Base-by-base conservation (phyloP, 2,113 vertebrate species). In the Lophotis ruficrista region DNA sequence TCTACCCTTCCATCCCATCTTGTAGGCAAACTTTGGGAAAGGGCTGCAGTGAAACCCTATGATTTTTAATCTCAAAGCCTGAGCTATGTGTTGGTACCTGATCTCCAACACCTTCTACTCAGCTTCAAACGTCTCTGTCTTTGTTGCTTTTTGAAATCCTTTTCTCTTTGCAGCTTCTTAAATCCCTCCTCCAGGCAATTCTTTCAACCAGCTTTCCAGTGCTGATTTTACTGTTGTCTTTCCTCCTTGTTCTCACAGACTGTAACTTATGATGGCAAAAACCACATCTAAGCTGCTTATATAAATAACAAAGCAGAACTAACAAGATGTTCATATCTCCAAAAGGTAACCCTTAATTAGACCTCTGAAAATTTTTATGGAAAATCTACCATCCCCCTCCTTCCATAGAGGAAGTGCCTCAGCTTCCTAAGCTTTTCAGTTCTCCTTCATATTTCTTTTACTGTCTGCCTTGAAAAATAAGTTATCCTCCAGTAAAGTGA, bases 251-350 rank as follows among this genome's bases (percentile, higher is more conserved):
- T 78, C 51, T 87, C 22, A 15, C 38, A 64, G 64, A 78, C 56
- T 87, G 56, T 37, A 89, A 87, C 14, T 90, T 73, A 57, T 2
- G 45, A 77, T 12, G 45, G 88, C 31, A 83, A 90, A 89, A 72
- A 2, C 7, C 50, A 27, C 56, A 87, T 73, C 22, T 58, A 89
- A 91, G 57, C 35, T 71, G 69, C 69, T 92, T 83, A 83, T 43
- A 71, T 33, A 94, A 93, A 62, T 56, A 92, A 94, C 37, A 86
- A 87, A 91, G 64, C 56, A 92, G 64, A 94, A 91, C 38, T 60
- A 78, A 78, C 12, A 54, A 35, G 51, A 84, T 20, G 54, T 12
- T 70, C 3, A 0, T n/a, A 84, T 75, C 51, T 81, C 72, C 24
- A 81, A 87, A 83, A 87, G 25, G 33, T 70, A 86, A 58, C 62